Base-by-base conservation (phyloP, 2,888 invertebrate species). In the Antheraea assamensis region DNA sequence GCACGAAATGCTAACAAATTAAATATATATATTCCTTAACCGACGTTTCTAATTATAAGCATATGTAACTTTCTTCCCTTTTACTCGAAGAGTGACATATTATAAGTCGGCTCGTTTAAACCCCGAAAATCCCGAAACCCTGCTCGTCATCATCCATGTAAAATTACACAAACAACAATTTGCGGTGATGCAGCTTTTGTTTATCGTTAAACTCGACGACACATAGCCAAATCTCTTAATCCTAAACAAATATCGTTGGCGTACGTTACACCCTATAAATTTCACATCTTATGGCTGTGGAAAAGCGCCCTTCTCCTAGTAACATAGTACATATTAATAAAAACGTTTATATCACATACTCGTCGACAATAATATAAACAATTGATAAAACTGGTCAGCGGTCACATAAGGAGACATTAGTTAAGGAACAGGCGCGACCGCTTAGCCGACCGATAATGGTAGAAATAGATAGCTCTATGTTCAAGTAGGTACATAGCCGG, bases 271-370 rank as follows among this genome's bases (percentile, higher is more conserved):
- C 85, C 35, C 35, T 80, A 88, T 88, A 89, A 86, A 88, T 88
- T 88, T 82, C 84, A 85, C 83, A 87, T 88, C 83, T 80, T 79
- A 79, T 82, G 83, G 82, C 55, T 1, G 58, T 58, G 58, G 85
- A 85, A 87, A 85, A 86, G 81, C 85, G 24, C 80, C 82, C 85
- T 85, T 84, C 82, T 81, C 81, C 79, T 78, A 85, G 85, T 87
- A 88, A 93, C 91, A 92, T 90, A 90, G 88, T 88, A 84, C 93
- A 93, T 93, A 90, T 93, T 93, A 92, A 92, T n/a, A 91, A 82
- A 79, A 85, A 88, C 87, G 92, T 92, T 93, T 90, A 92, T 89
- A 94, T 94, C 93, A 90, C 87, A 78, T 86, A 86, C 85, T 89
- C 89, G 86, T 85, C 81, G 84, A 89, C 89, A 93, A 93, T 93